Evolutionary conservation across 2,888 invertebrate genomes (phyloP), one percentile per base, ranked within the genome.

Genomic region (Cryptus armator): DNA sequence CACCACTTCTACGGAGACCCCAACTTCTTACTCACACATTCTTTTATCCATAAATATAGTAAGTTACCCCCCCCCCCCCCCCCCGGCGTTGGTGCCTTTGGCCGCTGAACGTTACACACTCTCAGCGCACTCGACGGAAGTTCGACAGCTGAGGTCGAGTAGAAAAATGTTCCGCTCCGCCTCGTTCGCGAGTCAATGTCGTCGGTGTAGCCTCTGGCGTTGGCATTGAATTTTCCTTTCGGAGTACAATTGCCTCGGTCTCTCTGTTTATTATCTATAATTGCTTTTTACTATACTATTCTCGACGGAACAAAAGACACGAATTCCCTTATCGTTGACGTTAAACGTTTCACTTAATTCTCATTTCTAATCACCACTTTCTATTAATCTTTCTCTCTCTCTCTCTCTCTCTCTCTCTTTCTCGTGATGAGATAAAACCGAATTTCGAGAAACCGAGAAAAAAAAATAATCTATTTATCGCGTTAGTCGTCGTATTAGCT

Each of bases 91-190:
- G 6, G 32, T 29, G 14, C 29, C 32, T 7, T 14, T 29, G 64
- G 66, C 16, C 29, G 16, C 32, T 12, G 29, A 67, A 24, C 59
- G 59, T 24, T 24, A 24, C 29, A 12, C 59, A 59, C 59, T 59
- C 59, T 29, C 24, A 70, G 29, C 62, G 19, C 59, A 43, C 70
- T 16, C 64, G 29, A 56, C 82, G 77, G 82, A 77, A 82, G 82
- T 82, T 77, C 76, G 82, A 82, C 82, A 67, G 77, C 77, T 77
- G 82, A 77, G 77, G 77, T 77, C 71, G 67, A 77, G 71, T 48
- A 67, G 81, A 77, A 82, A 82, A 82, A 82, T 71, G 66, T 71
- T 82, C 37, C 72, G 76, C 62, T 81, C 62, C 46, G 71, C 24
- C 56, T 72, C 56, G 59, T 72, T 75, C 66, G 53, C 70, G 51